Percentiles rank a stretch among this genome's conserved stretches.
These are phyloP conservation scores for Ovis aries DNA, from an alignment of 2,113 vertebrate species.

Conservation along the genomic window DNA sequence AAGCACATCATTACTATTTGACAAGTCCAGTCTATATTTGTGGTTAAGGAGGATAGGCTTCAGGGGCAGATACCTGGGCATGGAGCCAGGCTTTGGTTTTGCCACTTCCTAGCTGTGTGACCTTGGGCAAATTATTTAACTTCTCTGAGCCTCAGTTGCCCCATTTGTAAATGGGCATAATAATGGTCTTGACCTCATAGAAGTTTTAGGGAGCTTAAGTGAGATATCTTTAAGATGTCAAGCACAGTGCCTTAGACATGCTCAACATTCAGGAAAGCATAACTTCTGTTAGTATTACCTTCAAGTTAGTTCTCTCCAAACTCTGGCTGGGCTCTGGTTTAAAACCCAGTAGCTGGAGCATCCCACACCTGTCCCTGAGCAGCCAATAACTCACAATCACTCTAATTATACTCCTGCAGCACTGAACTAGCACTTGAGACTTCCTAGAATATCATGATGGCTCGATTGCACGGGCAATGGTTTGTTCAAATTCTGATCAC, in stretches of 20 bases:
- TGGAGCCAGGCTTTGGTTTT: not conserved
- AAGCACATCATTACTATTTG: not conserved
- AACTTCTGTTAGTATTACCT: not conserved
- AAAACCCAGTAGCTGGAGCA: not conserved
- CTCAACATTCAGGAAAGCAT: not conserved
- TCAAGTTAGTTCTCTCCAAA: not conserved
- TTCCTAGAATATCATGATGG: not conserved
- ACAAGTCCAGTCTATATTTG: not conserved
- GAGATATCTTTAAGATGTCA: not conserved
- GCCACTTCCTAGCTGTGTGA: not conserved
- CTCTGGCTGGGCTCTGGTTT: not conserved
- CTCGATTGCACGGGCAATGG: not conserved
- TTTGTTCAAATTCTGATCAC: not conserved
- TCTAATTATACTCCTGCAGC: not conserved
- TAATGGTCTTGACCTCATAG: not conserved
- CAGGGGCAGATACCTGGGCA: too few relatives aligned
- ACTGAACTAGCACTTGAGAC: not conserved
- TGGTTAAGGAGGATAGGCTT: not conserved
- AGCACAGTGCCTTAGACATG: not conserved
- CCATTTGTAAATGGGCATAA: not conserved
- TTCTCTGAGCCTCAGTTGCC: not conserved
- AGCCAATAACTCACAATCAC: not conserved
- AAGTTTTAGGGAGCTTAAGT: not conserved
- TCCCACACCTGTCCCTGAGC: not conserved
- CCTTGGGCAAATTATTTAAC: not conserved